Conservation (phyloP, 23 tunicate genomes). For the Ciona savignyi region DNA sequence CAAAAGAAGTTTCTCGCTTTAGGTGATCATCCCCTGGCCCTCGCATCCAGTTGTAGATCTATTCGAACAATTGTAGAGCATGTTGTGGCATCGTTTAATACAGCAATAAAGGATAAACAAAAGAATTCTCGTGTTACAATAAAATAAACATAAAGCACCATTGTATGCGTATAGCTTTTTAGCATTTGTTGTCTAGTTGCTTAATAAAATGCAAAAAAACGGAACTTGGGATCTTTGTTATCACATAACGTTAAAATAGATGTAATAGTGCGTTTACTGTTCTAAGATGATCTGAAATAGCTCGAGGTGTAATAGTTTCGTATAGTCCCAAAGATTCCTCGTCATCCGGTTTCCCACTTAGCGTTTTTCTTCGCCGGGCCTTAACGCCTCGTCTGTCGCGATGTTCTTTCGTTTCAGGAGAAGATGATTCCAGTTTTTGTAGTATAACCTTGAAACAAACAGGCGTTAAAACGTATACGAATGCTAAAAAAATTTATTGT, state of each 20-base stretch:
- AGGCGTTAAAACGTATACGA: too few species aligned
- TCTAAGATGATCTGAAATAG: neutral
- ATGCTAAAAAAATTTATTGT: too few species aligned
- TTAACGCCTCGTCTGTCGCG: neutral
- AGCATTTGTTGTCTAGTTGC: too few species aligned
- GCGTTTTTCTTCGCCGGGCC: neutral
- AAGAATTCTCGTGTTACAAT: too few species aligned
- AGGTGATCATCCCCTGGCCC: slow-evolving; percentile 55
- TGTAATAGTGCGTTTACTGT: neutral
- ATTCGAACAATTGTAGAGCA: too few species aligned
- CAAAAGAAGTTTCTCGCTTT: slow-evolving; percentile 9
- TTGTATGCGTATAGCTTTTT: too few species aligned
- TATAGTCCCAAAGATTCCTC: neutral
- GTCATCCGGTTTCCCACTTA: neutral
- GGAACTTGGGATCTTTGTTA: too few species aligned
- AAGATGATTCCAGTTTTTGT: neutral
- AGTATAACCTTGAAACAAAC: neutral
- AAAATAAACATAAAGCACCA: too few species aligned
- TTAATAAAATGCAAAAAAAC: too few species aligned
- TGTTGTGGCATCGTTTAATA: too few species aligned
- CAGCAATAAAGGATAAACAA: too few species aligned
- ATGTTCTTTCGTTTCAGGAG: neutral
- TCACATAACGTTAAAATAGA: too few species aligned
- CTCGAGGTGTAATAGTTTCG: neutral
- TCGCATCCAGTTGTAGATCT: slow-evolving; percentile 62